Evolutionary conservation across 2,888 invertebrate species (phyloP).

Genomic region (Margaritifera margaritifera): DNA sequence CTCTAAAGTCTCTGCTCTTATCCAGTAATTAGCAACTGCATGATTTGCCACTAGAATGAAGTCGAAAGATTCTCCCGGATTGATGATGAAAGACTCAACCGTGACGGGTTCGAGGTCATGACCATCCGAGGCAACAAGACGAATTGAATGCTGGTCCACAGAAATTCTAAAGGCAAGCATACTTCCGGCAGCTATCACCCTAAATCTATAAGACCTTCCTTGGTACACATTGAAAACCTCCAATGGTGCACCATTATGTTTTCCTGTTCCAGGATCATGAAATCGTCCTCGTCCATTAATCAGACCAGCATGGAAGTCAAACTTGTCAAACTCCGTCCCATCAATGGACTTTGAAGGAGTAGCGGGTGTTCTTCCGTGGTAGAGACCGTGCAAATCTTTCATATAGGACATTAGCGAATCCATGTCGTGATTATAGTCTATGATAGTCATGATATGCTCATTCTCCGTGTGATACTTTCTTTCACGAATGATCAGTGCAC

Average conservation of each 20-base stretch:
- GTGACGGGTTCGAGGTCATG: conserved; percentile 43
- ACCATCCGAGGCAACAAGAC: conserved; percentile 55
- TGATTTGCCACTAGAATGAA: conserved; percentile 51
- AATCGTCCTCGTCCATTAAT: conserved; percentile 58
- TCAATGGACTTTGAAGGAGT: conserved; percentile 27
- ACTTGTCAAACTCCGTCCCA: conserved; percentile 35
- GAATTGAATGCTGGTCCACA: conserved; percentile 48
- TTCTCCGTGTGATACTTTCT: conserved; percentile 16
- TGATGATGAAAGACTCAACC: conserved; percentile 48
- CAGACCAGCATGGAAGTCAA: conserved; percentile 43
- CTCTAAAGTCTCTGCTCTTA: conserved; percentile 50
- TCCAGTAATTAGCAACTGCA: conserved; percentile 51
- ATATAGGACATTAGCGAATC: conserved; percentile 38
- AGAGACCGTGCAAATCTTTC: conserved; percentile 42
- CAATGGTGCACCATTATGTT: conserved; percentile 43
- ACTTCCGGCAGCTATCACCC: conserved; percentile 50
- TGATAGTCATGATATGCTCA: conserved; percentile 44
- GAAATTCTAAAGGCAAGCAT: conserved; percentile 51
- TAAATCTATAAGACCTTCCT: conserved; percentile 42
- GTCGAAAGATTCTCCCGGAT: conserved; percentile 57
- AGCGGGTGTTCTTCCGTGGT: conserved; percentile 29
- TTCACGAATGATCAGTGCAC: conserved; percentile 57
- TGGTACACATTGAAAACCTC: conserved; percentile 36
- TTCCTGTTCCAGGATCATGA: conserved; percentile 16
- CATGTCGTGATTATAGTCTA: conserved; percentile 56